A percentile compares a stretch with the other conserved stretches of the same genome.
These are phyloP conservation scores for Myotis lucifugus DNA, from an alignment of 2,113 vertebrate genomes.

Conservation along the genomic window DNA sequence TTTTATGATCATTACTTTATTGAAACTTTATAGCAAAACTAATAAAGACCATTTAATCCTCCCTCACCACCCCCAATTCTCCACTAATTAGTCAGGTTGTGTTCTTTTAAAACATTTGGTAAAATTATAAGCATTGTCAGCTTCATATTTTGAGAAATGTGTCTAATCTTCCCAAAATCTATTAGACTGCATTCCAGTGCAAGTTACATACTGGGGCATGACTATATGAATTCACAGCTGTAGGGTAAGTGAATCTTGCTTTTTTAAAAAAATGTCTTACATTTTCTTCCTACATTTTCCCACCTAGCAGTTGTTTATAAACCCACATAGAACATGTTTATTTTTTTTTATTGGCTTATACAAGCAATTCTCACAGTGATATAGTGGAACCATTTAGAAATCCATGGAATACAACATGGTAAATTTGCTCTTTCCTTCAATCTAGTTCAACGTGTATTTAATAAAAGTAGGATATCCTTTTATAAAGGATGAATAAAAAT, in stretches of 20 bases:
- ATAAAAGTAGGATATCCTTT: constrained; percentile 1
- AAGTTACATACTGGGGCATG: fast-evolving
- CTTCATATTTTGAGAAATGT: not conserved
- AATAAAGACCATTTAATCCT: not conserved
- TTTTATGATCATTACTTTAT: not conserved
- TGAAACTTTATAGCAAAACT: not conserved
- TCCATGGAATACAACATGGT: not conserved
- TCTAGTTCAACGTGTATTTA: not conserved
- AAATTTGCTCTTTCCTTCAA: not conserved
- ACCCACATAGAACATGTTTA: not conserved
- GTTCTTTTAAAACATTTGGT: not conserved
- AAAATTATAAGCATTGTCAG: not conserved
- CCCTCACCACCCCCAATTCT: not conserved
- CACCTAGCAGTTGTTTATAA: not conserved
- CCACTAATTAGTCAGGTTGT: not conserved
- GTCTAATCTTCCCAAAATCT: not conserved
- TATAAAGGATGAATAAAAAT: constrained; percentile 14
- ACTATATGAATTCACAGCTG: fast-evolving
- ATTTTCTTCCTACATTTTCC: not conserved
- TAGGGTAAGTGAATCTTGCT: not conserved
- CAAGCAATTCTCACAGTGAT: not conserved
- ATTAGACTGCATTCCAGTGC: no score
- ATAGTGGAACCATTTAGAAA: fast-evolving
- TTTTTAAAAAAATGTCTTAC: not conserved
- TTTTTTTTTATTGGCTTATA: not conserved